Conservation (phyloP, 2,888 invertebrate species). For the Hydrotaea cyrtoneurina region DNA sequence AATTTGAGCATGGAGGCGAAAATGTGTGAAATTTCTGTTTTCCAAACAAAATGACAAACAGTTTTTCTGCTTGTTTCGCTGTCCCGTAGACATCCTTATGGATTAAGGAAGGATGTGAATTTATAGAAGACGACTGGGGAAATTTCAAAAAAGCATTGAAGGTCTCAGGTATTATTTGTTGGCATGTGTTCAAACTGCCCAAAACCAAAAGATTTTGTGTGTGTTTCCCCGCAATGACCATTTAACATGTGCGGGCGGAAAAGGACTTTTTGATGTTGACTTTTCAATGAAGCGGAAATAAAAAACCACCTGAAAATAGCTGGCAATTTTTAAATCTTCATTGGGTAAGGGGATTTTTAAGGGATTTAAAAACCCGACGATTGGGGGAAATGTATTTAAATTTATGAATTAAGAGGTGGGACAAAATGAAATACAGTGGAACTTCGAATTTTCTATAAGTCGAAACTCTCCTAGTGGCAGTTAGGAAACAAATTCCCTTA, state of each 20-base stretch:
- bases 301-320: neutral
- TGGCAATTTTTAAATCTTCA: neutral
- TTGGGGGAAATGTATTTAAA: no score
- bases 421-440: no score
- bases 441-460: no score
- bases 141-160: neutral
- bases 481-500: no score
- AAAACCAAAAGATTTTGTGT: neutral
- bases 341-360: no score
- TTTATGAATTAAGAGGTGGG: no score
- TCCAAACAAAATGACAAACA: constrained; percentile 28
- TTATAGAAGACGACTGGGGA: neutral
- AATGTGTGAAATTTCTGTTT: constrained; percentile 38
- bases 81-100: neutral
- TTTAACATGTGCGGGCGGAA: neutral
- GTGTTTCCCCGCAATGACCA: neutral
- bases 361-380: no score
- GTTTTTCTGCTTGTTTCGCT: constrained; percentile 1
- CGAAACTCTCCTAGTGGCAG: no score
- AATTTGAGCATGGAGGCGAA: constrained; percentile 35
- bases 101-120: neutral
- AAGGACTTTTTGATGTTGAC: neutral
- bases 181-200: no score
- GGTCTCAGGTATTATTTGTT: neutral
- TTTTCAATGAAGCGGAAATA: neutral